Conservation (phyloP, 2,888 invertebrate species). For the Ctenicera cuprea region DNA sequence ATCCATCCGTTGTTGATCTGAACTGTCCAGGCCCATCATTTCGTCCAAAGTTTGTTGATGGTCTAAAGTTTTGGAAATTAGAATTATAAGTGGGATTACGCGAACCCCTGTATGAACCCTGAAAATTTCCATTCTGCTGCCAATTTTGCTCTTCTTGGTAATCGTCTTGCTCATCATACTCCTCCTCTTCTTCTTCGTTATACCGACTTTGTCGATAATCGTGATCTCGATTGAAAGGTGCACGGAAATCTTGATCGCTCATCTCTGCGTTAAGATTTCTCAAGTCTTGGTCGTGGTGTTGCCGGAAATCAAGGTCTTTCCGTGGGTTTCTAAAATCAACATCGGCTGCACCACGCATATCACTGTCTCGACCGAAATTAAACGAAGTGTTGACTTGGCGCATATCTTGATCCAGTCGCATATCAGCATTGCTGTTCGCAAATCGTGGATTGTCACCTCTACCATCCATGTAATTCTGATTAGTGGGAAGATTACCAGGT, state of each 20-base stretch:
- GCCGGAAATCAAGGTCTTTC: slow-evolving; percentile 62
- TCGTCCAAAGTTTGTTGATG: slow-evolving; percentile 34
- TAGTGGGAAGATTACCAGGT: background rate
- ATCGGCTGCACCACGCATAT: slow-evolving; percentile 61
- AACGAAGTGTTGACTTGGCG: slow-evolving; percentile 52
- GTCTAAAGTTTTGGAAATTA: slow-evolving; percentile 53
- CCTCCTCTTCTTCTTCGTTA: slow-evolving; percentile 65
- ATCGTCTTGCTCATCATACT: slow-evolving; percentile 70
- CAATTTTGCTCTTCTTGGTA: slow-evolving; percentile 71
- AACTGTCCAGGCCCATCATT: slow-evolving; percentile 49
- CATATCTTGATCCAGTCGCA: slow-evolving; percentile 66
- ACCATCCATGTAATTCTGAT: slow-evolving; percentile 15
- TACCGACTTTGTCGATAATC: slow-evolving; percentile 56
- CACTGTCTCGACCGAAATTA: slow-evolving; percentile 56
- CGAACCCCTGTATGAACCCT: slow-evolving; percentile 38
- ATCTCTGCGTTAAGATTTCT: slow-evolving; percentile 54
- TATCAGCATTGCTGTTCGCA: slow-evolving; percentile 55
- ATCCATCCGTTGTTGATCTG: slow-evolving; percentile 47
- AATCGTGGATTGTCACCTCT: slow-evolving; percentile 31
- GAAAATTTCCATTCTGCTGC: slow-evolving; percentile 68
- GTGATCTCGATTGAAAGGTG: slow-evolving; percentile 55
- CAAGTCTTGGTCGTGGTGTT: slow-evolving; percentile 63
- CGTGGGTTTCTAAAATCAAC: slow-evolving; percentile 61
- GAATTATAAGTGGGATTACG: slow-evolving; percentile 50
- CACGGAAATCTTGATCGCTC: slow-evolving; percentile 64